Conservation (phyloP, 2,797 vertebrate genomes). For the Amazona finschi region DNA sequence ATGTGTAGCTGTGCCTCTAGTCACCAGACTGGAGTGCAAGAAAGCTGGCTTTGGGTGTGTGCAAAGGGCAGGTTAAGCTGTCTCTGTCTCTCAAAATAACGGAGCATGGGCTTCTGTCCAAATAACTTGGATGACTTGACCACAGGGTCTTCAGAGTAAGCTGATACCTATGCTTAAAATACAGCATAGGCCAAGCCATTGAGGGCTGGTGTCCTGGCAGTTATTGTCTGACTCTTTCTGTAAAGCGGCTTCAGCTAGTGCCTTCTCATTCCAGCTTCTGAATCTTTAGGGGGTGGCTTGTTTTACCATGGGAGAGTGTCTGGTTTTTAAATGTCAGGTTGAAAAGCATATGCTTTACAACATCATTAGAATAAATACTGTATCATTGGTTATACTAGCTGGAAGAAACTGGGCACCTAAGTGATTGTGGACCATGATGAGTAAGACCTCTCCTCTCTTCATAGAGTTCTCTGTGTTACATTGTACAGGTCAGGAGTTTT, state of each 20-base stretch:
- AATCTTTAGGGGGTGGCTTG: background rate
- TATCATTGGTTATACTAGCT: background rate
- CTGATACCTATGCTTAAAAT: background rate
- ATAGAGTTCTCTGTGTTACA: fast-evolving
- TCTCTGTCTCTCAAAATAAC: background rate
- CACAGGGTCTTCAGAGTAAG: fast-evolving
- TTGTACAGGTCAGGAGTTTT: background rate
- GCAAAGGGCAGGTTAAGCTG: background rate
- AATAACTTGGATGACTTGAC: background rate
- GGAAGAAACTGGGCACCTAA: background rate
- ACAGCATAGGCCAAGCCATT: background rate
- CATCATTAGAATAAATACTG: background rate
- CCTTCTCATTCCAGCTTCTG: background rate
- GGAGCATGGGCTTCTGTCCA: background rate
- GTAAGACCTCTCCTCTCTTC: fast-evolving
- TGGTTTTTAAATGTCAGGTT: background rate
- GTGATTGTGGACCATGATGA: background rate
- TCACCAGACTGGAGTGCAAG: background rate
- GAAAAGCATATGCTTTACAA: background rate
- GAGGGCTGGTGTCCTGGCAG: background rate
- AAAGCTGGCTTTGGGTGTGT: background rate
- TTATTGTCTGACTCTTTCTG: background rate
- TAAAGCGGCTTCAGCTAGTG: background rate
- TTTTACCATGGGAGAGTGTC: background rate
- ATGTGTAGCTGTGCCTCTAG: background rate